Percentiles rank a stretch among this genome's conserved stretches.
Conservation (phyloP, 2,113 vertebrate species). For the Muscicapa adusta region DNA sequence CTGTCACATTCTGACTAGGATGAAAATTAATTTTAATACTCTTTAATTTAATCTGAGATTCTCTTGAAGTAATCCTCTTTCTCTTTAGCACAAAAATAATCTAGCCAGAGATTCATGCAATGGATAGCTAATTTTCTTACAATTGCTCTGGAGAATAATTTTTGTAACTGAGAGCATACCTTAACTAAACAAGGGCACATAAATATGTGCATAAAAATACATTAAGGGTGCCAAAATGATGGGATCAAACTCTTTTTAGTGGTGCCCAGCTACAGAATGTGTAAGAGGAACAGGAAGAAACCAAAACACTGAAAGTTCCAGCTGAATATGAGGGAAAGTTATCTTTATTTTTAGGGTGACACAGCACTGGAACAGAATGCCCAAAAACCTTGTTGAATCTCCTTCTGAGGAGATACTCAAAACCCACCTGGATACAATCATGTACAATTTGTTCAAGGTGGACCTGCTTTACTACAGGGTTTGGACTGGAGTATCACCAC, state of each 20-base stretch:
- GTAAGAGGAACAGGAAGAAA: not conserved
- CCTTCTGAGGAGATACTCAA: not conserved
- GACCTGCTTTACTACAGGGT: rapidly evolving
- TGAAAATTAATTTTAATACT: not conserved
- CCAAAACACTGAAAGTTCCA: not conserved
- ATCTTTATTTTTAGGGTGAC: not conserved
- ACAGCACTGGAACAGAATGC: not conserved
- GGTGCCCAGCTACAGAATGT: not conserved
- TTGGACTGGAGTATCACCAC: not conserved
- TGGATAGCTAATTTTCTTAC: not conserved
- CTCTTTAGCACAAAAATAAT: not conserved
- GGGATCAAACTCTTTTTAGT: not conserved
- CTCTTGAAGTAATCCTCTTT: not conserved
- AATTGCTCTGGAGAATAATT: not conserved
- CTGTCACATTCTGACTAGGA: not conserved
- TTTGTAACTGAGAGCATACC: not conserved
- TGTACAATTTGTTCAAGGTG: not conserved
- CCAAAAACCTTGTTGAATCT: not conserved
- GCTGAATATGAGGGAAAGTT: not conserved
- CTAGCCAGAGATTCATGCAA: not conserved
- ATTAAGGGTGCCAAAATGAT: not conserved
- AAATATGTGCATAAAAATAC: not conserved
- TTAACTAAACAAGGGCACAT: not conserved
- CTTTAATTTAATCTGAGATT: not conserved
- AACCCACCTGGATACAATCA: not conserved